Evolutionary conservation across 1,140 invertebrate species (phyloP), one percentile per base, ranked within the genome.

Genomic region (Zaprionus nigranus): DNA sequence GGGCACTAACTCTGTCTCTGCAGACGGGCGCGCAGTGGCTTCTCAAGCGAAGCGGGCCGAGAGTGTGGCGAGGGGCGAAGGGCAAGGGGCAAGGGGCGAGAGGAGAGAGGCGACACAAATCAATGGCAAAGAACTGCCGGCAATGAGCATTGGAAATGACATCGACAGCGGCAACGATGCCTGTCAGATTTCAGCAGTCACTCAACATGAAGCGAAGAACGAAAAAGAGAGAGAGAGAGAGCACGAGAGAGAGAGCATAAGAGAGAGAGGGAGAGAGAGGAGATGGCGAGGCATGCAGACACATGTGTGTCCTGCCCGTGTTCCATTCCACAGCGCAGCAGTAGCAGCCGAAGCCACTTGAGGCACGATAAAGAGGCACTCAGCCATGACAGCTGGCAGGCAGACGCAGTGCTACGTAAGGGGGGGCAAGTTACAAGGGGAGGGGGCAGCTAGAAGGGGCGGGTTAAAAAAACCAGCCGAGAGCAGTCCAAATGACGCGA

Each of bases 101-200:
- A 20, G 1, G 38, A 51, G 59, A 43, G 68, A 56, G 74, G 61
- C 70, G 58, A 63, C 69, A 69, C 68, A 72, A 84, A 83, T 78
- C 81, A 83, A 81, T 72, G 79, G 66, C 51, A 87, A 75, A 62
- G 70, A 72, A 57, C 74, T 67, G 3, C 40, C 73, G 68, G 75
- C 82, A 80, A 82, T 77, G 72, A 85, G 82, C 65, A 78, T 79
- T 77, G 74, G 63, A 80, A 74, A 80, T 77, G 56, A 65, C 63
- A 74, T 64, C 53, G 54, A 58, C 26, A 38, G 36, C 36, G 56
- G 24, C 34, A 40, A 40, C 64, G 68, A 72, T 43, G 76, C 65
- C 76, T 71, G 74, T 75, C 78, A 81, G 84, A 88, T 88, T 87
- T 88, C 58, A 83, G 84, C 78, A 82, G 77, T 87, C 82, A 79